Conservation (phyloP, 2,888 invertebrate species). For the Cancer borealis region DNA sequence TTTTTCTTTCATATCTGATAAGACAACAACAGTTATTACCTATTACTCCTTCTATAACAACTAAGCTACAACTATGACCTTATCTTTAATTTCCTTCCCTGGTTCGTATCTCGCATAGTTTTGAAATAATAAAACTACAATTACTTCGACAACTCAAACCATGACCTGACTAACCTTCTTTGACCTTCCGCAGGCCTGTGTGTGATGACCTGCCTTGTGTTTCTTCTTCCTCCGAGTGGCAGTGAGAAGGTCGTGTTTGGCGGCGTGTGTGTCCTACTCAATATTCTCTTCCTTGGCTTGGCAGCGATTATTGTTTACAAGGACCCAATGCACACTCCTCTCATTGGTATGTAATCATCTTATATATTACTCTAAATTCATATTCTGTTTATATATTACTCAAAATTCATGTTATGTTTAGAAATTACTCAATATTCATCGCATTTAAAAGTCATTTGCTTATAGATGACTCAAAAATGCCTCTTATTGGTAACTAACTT, state of each 20-base stretch:
- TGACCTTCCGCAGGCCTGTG: neutral
- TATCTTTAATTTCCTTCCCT: too few species aligned
- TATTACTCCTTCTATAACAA: neutral
- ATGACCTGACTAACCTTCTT: too few species aligned
- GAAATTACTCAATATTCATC: too few species aligned
- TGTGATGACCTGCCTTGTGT: conserved; percentile 9
- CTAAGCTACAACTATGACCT: too few species aligned
- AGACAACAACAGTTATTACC: neutral
- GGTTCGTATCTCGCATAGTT: too few species aligned
- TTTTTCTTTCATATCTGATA: neutral
- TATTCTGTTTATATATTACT: too few species aligned
- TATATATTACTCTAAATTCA: too few species aligned
- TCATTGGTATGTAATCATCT: neutral
- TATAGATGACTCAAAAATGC: too few species aligned
- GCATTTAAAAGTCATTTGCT: too few species aligned
- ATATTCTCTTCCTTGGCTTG: neutral
- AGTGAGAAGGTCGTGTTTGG: neutral
- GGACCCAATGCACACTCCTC: neutral
- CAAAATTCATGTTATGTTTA: too few species aligned
- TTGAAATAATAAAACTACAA: neutral
- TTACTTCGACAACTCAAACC: neutral
- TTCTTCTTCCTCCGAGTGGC: neutral
- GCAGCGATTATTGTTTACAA: neutral
- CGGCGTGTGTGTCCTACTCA: neutral
- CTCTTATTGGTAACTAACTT: too few species aligned